Base-by-base conservation (phyloP, 2,113 vertebrate genomes). In the Oostethus manadensis region DNA sequence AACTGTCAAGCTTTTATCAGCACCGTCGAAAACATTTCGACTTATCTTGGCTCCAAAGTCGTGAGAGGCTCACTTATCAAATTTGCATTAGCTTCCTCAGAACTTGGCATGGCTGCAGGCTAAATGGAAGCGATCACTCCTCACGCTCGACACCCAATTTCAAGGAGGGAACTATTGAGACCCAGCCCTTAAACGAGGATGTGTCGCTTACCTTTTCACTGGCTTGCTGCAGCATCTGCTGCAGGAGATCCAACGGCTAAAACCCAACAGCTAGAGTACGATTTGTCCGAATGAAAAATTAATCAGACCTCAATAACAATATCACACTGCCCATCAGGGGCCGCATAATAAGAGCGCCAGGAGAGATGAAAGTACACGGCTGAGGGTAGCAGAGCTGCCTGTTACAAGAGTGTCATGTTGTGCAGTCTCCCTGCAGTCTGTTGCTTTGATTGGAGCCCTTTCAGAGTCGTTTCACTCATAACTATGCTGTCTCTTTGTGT, bases 341-440 rank as follows among this genome's bases (percentile, higher is more conserved):
- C 51, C 42, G 35, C 46, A 56, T 65, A 74, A 40, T 47, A 45
- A 46, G 58, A 40, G 49, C 22, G 40, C 69, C 60, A 50, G 22
- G 0, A 60, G 50, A 64, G 59, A 75, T 74, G 45, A 62, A 70
- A 69, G 40, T 43, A 58, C 42, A 44, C 9, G 46, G 58, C 58
- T 51, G 18, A 38, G 50, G 49, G 60, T 43, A 10, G 57, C 58
- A 23, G 62, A 50, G 53, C 58, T 46, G 74, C 66, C 60, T 56
- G 67, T 63, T 49, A 8, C 29, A 8, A 18, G 22, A 44, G 2
- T 26, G 45, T 44, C 26, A 33, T n/a, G 44, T n/a, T 16, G 54
- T 45, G 68, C 63, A 66, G 68, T 47, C 35, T 68, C 16, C 64
- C 66, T 69, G 69, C 72, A 62, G 59, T 54, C 67, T 45, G 38